phyloP scores from a whole-genome alignment of 2,113 vertebrate genomes.

The Anas platyrhynchos region DNA sequence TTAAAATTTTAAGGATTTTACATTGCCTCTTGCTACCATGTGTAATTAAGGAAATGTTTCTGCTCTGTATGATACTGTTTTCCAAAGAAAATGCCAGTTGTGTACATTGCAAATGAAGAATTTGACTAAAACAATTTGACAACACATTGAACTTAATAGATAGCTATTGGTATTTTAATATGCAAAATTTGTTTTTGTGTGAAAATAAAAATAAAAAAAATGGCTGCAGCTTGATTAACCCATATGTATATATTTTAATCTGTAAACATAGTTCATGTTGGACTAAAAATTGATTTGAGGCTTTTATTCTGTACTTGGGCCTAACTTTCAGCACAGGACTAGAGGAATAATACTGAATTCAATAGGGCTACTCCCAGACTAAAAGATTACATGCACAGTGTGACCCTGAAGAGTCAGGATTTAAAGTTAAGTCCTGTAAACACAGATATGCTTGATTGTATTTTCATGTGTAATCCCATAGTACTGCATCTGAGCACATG shows the following conservation, averaged over 20 bases:
- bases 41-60: background rate
- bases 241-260: background rate
- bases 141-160: background rate
- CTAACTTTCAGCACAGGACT: background rate
- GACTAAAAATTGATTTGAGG: background rate
- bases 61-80: background rate
- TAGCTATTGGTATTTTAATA: background rate
- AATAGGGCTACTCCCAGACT: background rate
- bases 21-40: background rate
- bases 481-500: background rate
- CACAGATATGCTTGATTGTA: background rate
- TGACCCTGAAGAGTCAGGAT: background rate
- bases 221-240: background rate
- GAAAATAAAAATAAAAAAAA: background rate
- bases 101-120: background rate
- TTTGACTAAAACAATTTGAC: background rate
- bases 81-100: background rate
- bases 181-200: background rate
- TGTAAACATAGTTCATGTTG: background rate
- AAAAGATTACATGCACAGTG: background rate
- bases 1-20: background rate
- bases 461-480: background rate
- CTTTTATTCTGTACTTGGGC: background rate
- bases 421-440: background rate
- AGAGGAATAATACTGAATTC: background rate